Evolutionary conservation across 2,113 vertebrate species (phyloP).

Genomic region (Halcyon senegalensis): DNA sequence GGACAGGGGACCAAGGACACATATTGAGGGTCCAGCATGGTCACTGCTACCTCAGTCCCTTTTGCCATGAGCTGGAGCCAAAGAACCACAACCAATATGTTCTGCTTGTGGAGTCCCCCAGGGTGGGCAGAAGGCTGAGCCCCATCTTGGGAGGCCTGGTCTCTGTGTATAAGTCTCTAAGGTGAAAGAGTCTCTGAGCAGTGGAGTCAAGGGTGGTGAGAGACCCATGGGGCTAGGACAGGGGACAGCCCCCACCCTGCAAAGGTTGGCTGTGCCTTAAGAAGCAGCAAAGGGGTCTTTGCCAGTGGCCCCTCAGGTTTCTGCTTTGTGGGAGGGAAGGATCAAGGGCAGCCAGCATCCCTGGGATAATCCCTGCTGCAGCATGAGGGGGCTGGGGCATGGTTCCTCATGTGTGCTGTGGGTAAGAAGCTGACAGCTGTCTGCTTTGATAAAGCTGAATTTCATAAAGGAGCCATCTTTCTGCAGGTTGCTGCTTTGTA

Average conservation of each 20-base stretch:
- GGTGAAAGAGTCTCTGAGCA: not conserved
- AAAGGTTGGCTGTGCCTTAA: not conserved
- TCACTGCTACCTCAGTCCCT: rapidly evolving
- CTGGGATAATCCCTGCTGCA: not conserved
- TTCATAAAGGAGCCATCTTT: constrained; percentile 24
- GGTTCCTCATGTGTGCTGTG: not conserved
- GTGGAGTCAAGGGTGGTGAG: not conserved
- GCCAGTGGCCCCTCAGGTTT: not conserved
- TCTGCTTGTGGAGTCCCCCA: not conserved
- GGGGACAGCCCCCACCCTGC: no score
- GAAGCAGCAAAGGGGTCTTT: not conserved
- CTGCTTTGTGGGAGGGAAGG: not conserved
- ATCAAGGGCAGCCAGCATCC: not conserved
- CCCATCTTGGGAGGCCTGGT: not conserved
- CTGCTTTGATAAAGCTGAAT: constrained; percentile 58
- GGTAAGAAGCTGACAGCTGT: constrained; percentile 66
- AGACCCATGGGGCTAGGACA: not conserved
- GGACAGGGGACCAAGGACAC: not conserved
- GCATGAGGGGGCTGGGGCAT: not conserved
- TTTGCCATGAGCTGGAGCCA: not conserved
- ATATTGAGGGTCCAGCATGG: rapidly evolving
- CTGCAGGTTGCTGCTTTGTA: constrained; percentile 16
- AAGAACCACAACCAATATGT: not conserved
- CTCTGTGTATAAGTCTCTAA: not conserved
- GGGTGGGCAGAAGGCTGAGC: not conserved